These are phyloP conservation scores for Rhinichthys osculus DNA, from an alignment of 2,797 vertebrate species.

Conservation along the genomic window DNA sequence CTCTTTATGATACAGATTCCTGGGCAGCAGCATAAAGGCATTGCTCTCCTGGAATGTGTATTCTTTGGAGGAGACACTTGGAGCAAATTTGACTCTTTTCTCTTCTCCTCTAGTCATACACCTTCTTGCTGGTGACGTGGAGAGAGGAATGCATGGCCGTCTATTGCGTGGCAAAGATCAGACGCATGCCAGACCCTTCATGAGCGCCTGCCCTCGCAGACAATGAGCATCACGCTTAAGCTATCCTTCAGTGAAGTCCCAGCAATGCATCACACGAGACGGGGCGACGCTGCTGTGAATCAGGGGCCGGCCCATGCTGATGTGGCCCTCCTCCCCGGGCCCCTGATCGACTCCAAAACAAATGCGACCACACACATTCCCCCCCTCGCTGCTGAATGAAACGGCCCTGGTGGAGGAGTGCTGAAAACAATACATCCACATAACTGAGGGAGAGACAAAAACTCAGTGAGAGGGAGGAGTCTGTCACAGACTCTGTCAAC, in stretches of 20 bases:
- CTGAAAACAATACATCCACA: conserved; percentile 70
- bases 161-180: conserved; percentile 38
- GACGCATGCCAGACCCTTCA: conserved; percentile 55
- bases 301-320: conserved; percentile 16
- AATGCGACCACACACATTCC: conserved; percentile 53
- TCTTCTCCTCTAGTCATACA: conserved; percentile 28
- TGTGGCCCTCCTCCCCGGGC: conserved; percentile 11
- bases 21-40: conserved; percentile 31
- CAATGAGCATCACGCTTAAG: conserved; percentile 58
- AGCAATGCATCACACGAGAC: conserved; percentile 59
- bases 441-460: conserved; percentile 57
- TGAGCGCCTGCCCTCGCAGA: conserved; percentile 46
- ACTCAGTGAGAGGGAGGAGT: conserved; percentile 21
- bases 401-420: conserved; percentile 55
- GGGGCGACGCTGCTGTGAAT: conserved; percentile 53
- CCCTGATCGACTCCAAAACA: conserved; percentile 50
- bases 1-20: conserved; percentile 29
- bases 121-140: conserved; percentile 47
- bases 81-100: conserved; percentile 40
- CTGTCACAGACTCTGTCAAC: conserved; percentile 34
- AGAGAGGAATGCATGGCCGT: conserved; percentile 54
- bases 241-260: conserved; percentile 45
- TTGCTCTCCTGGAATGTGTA: conserved; percentile 47
- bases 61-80: conserved; percentile 43
- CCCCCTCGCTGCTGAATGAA: conserved; percentile 57